A percentile compares a stretch with the other conserved stretches of the same genome.
These are phyloP conservation scores for Patella depressa DNA, from an alignment of 2,888 invertebrate genomes.

Conservation along the genomic window DNA sequence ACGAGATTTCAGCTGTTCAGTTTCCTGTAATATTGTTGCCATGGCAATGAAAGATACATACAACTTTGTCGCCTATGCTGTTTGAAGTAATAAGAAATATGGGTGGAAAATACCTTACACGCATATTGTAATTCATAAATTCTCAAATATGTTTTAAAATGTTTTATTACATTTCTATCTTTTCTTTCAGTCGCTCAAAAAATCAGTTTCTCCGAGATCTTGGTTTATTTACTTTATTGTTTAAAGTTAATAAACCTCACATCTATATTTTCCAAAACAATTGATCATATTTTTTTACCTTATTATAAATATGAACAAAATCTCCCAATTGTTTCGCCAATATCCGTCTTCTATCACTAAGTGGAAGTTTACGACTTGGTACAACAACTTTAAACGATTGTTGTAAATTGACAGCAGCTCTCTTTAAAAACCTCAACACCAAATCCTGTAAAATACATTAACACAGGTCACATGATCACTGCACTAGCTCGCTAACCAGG, in stretches of 20 bases:
- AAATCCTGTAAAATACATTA: slow-evolving; percentile 60
- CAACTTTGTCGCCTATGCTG: neutral
- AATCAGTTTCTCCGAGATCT: no score
- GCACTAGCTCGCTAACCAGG: no score
- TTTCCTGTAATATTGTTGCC: slow-evolving; percentile 55
- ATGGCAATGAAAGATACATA: neutral
- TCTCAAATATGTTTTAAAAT: neutral
- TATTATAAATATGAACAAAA: slow-evolving; percentile 70
- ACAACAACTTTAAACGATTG: slow-evolving; percentile 69
- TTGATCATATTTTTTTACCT: slow-evolving; percentile 49
- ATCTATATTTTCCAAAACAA: neutral
- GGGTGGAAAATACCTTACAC: no score
- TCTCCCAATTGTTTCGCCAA: slow-evolving; percentile 71
- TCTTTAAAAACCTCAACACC: slow-evolving; percentile 69
- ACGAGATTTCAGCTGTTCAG: slow-evolving; percentile 58
- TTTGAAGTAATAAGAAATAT: neutral
- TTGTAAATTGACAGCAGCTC: slow-evolving; percentile 70
- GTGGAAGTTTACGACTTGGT: slow-evolving; percentile 67
- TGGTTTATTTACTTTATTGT: neutral
- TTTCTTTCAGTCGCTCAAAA: neutral
- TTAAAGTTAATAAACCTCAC: no score
- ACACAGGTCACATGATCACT: neutral
- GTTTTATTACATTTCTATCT: neutral
- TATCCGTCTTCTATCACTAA: slow-evolving; percentile 67
- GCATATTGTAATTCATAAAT: no score